Evolutionary conservation across 1,140 invertebrate genomes (phyloP).

Genomic region (Drosophila guanche): DNA sequence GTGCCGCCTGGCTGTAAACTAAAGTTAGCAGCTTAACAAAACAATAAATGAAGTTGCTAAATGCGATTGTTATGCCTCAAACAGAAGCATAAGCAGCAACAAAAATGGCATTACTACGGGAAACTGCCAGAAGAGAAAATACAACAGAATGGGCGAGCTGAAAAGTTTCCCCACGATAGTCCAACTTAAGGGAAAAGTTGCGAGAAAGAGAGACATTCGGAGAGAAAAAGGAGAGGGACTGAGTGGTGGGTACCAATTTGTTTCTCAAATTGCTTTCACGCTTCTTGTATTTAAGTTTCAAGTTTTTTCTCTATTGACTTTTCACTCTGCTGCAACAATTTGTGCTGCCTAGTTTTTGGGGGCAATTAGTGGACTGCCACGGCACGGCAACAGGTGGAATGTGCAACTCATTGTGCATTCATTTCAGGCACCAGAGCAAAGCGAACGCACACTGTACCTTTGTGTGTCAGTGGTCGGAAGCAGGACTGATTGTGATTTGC

Average conservation of each 20-base stretch:
- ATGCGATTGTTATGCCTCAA: slow-evolving; percentile 74
- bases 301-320: slow-evolving; percentile 63
- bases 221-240: neutral
- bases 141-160: slow-evolving; percentile 21
- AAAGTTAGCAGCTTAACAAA: slow-evolving; percentile 81
- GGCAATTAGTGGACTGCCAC: slow-evolving; percentile 57
- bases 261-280: slow-evolving; percentile 60
- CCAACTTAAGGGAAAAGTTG: slow-evolving; percentile 72
- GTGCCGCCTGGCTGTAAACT: slow-evolving; percentile 68
- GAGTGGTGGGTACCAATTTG: slow-evolving; percentile 25
- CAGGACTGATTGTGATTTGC: slow-evolving; percentile 32
- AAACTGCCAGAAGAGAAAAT: slow-evolving; percentile 3
- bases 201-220: slow-evolving; percentile 34
- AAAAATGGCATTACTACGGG: slow-evolving; percentile 1
- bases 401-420: slow-evolving; percentile 66
- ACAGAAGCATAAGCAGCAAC: slow-evolving; percentile 41
- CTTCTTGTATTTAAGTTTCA: slow-evolving; percentile 69
- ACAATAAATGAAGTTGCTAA: slow-evolving; percentile 80
- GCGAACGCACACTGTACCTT: slow-evolving; percentile 47
- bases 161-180: slow-evolving; percentile 57
- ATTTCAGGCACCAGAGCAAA: slow-evolving; percentile 49
- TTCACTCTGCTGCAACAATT: slow-evolving; percentile 47
- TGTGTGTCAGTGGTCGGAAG: slow-evolving; percentile 26
- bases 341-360: slow-evolving; percentile 62
- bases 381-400: slow-evolving; percentile 57